Base-by-base conservation (phyloP, 30 jellyfish, hydroid and myxozoan species). In the Turritopsis dohrnii region DNA sequence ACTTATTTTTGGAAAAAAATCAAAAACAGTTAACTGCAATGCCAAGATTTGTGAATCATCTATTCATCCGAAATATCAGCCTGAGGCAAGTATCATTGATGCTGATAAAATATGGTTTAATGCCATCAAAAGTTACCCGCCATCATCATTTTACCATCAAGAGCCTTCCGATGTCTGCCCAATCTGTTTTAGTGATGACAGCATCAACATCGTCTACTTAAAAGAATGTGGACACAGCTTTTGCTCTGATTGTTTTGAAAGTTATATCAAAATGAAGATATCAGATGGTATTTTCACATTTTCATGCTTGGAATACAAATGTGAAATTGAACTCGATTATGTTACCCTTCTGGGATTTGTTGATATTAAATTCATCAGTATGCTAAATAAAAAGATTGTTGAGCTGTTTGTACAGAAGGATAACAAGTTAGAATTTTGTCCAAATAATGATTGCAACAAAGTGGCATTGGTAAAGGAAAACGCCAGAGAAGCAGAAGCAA, bases 171-270 rank as follows among this genome's bases (percentile, higher is more conserved):
- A 23, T n/a, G 30, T 27, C 77, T 69, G 77, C 77, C 77, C 77
- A 0, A 69, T 69, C 19, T 69, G 77, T 27, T 69, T 69, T 19
- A n/a, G 31, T 19, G 28, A 23, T 19, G 22, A 0, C 19, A 21
- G 9, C 17, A 69, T 69, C 23, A 41, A 41, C 60, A 13, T 41
- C 9, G 30, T 69, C 9, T 27, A 19, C 30, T 69, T 69, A 69
- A 69, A 69, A 27, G 30, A 69, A 27, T 69, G 77, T 27, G 30
- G 30, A 9, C 77, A 69, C 30, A n/a, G 19, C 30, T 23, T 16
- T n/a, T 69, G 77, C 19, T n/a, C 28, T 17, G 30, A 27, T 27
- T 69, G 77, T 69, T 69, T 69, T 23, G 77, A 69, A 69, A 69
- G 30, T n/a, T 69, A 69, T 27, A 21, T 69, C 28, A 69, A 27